Percentiles rank a stretch among this genome's conserved stretches.
These are phyloP conservation scores for Paracanthobrama guichenoti DNA, from an alignment of 2,113 vertebrate genomes.

Conservation along the genomic window DNA sequence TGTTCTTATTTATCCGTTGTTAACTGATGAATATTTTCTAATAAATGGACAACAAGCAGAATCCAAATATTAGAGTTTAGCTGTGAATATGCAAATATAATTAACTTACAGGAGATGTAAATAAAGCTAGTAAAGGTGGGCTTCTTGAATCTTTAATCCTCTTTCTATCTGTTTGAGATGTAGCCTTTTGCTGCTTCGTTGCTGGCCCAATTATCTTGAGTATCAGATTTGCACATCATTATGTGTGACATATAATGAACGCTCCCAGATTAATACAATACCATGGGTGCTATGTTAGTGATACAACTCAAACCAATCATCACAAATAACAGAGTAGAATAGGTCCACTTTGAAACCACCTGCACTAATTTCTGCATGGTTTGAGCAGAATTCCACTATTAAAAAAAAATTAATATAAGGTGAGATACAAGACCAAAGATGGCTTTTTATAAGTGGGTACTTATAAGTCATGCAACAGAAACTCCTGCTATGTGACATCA, in stretches of 20 bases:
- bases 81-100: slow-evolving; percentile 27
- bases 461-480: not conserved
- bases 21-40: slow-evolving; percentile 1
- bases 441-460: not conserved
- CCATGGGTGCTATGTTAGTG: not conserved
- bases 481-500: not conserved
- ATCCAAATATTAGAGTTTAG: slow-evolving; percentile 2
- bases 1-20: not conserved
- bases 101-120: slow-evolving; percentile 10
- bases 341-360: not conserved
- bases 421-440: not conserved
- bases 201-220: slow-evolving; percentile 35
- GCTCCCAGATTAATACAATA: not conserved
- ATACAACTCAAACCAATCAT: not conserved
- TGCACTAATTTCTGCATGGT: not conserved
- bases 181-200: slow-evolving; percentile 35
- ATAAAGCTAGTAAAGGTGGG: not conserved
- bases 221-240: slow-evolving; percentile 29
- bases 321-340: not conserved
- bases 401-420: not conserved
- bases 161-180: slow-evolving; percentile 17
- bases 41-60: slow-evolving; percentile 12
- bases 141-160: slow-evolving; percentile 23
- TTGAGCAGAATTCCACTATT: not conserved
- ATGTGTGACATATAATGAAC: slow-evolving; percentile 22